A percentile compares a stretch with the other conserved stretches of the same genome.
phyloP scores from a whole-genome alignment of 37 sponge, comb jelly and placozoan species.

The Halisarca cf. caerulea region DNA sequence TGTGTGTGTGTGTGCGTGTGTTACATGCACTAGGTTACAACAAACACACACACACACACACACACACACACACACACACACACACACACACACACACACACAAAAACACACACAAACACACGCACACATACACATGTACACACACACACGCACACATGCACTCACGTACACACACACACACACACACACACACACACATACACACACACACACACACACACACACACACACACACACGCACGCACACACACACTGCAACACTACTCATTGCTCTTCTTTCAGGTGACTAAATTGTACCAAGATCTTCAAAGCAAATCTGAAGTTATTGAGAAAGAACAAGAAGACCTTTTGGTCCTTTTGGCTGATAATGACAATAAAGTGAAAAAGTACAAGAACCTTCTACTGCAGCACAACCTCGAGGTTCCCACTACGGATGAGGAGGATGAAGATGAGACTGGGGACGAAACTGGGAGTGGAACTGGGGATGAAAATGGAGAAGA shows the following conservation, averaged over 20 bases:
- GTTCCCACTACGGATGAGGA: slow-evolving; percentile 52
- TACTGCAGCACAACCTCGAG: slow-evolving; percentile 48
- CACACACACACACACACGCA: neutral
- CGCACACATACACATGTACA: neutral
- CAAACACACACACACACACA: neutral
- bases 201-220: slow-evolving; percentile 6
- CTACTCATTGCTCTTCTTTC: neutral
- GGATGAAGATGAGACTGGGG: slow-evolving; percentile 58
- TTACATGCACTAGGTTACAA: no score
- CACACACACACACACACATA: slow-evolving; percentile 28
- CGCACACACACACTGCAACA: no score
- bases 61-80: neutral
- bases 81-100: slow-evolving; percentile 6
- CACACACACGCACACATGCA: slow-evolving; percentile 8
- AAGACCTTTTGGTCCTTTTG: slow-evolving; percentile 86
- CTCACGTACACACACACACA: slow-evolving; percentile 25
- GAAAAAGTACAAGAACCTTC: slow-evolving; percentile 52
- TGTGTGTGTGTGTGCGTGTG: no score
- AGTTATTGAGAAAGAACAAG: slow-evolving; percentile 74
- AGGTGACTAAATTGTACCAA: neutral
- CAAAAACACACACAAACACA: neutral
- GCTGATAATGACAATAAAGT: slow-evolving; percentile 70
- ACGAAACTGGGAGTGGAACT: no score
- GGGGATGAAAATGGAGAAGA: neutral
- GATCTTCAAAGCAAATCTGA: slow-evolving; percentile 43